phyloP scores from a whole-genome alignment of 2,888 invertebrate genomes.

The Mythimna ferrago region DNA sequence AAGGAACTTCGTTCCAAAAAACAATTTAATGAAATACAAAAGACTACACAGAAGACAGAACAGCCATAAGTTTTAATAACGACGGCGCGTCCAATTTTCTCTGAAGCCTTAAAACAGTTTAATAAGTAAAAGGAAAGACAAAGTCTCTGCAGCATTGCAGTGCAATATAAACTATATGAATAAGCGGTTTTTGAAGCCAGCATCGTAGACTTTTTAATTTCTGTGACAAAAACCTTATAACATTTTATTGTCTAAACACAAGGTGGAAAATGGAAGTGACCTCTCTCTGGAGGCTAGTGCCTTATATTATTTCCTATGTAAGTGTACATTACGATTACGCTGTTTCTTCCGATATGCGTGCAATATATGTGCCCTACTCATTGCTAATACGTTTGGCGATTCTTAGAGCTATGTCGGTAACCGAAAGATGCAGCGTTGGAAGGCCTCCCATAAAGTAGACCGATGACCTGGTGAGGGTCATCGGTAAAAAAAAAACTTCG shows the following conservation, averaged over 20 bases:
- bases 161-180: constrained; percentile 26
- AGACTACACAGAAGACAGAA: constrained; percentile 21
- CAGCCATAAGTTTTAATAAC: constrained; percentile 48
- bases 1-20: too few relatives aligned
- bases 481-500: too few relatives aligned
- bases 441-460: too few relatives aligned
- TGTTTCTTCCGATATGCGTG: too few relatives aligned
- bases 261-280: not conserved
- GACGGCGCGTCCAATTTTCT: constrained; percentile 46
- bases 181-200: not conserved
- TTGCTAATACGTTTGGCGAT: too few relatives aligned
- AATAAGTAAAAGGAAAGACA: constrained; percentile 31
- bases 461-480: too few relatives aligned
- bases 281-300: too few relatives aligned
- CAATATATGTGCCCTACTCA: too few relatives aligned
- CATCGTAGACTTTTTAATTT: not conserved
- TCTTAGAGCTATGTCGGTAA: too few relatives aligned
- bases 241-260: not conserved
- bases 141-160: constrained; percentile 35
- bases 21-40: constrained; percentile 31
- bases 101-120: constrained; percentile 34
- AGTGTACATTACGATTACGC: too few relatives aligned
- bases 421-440: too few relatives aligned
- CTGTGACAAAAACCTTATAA: not conserved
- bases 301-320: too few relatives aligned